Evolutionary conservation across 2,113 vertebrate genomes (phyloP), one percentile per base, ranked within the genome.

Genomic region (Xenotilapia caudafasciata): DNA sequence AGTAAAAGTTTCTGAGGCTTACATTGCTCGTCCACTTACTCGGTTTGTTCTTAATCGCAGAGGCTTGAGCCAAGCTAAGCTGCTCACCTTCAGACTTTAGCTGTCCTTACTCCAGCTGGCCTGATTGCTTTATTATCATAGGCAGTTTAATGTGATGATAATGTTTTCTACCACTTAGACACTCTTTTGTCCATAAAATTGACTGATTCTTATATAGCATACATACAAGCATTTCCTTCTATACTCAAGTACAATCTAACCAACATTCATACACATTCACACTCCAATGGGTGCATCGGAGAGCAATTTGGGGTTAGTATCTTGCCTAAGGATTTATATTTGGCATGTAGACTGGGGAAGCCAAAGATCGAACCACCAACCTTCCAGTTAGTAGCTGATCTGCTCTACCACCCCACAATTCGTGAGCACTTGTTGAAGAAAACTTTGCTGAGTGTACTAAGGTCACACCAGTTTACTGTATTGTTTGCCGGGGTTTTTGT

Each of bases 1-100:
- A 93, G 86, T 58, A 75, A 84, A 88, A 80, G 81, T 91, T 92
- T 89, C 68, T 38, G 85, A 85, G 91, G 91, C 90, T 94, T 92
- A 91, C 90, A 80, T 45, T 51, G 81, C 65, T 82, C 73, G 55
- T 92, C 85, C 90, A 54, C 91, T 93, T 91, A 88, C 84, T 80
- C 45, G 13, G 68, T 92, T 94, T 94, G 86, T 90, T 86, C 82
- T 83, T 81, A 33, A 81, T 60, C 9, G n/a, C 19, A 26, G 9
- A n/a, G 83, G 75, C 58, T 70, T 80, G 87, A 88, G 80, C 80
- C 88, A 13, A 62, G 73, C 89, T 88, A 91, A 93, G 89, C 91
- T n/a, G 68, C 88, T 93, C 86, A 86, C 88, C 88, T 83, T 55
- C 79, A 21, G 75, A 83, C 82, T 84, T 56, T 6, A 53, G 55